Conservation (phyloP, 2,797 vertebrate species). For the Myotis findleyi region DNA sequence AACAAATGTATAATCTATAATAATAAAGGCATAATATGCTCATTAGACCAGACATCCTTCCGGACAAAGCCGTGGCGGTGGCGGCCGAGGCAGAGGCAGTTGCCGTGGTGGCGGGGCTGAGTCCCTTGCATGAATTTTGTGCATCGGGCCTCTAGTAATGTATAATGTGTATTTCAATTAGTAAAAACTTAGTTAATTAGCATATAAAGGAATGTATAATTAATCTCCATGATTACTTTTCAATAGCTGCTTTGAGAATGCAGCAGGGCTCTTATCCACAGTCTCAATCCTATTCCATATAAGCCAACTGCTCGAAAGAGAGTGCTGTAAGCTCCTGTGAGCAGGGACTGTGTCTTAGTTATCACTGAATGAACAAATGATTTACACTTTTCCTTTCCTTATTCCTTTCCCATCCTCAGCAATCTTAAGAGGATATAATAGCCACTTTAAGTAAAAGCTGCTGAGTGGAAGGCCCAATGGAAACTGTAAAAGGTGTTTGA, state of each 20-base stretch:
- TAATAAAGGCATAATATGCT: too few relatives aligned
- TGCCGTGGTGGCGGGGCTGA: too few relatives aligned
- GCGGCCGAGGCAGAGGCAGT: too few relatives aligned
- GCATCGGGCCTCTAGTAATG: not conserved
- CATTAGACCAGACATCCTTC: too few relatives aligned
- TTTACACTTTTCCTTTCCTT: not conserved
- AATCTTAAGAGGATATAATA: conserved; percentile 27
- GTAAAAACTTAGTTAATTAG: not conserved
- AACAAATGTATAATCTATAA: not conserved
- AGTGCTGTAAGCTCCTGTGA: not conserved
- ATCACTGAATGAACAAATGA: not conserved
- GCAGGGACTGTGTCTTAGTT: not conserved
- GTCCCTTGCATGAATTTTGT: too few relatives aligned
- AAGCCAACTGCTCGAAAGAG: not conserved
- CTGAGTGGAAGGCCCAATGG: conserved; percentile 57
- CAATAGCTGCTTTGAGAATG: not conserved
- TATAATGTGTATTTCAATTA: not conserved
- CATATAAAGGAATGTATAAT: not conserved
- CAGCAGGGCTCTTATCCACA: not conserved
- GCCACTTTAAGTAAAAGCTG: conserved; percentile 73
- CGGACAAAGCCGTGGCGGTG: too few relatives aligned
- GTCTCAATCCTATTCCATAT: not conserved
- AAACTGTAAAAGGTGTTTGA: conserved; percentile 79
- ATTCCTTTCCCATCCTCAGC: not conserved
- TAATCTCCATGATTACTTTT: not conserved